phyloP scores from a whole-genome alignment of 2,797 vertebrate species.

The Aldrovandia affinis region DNA sequence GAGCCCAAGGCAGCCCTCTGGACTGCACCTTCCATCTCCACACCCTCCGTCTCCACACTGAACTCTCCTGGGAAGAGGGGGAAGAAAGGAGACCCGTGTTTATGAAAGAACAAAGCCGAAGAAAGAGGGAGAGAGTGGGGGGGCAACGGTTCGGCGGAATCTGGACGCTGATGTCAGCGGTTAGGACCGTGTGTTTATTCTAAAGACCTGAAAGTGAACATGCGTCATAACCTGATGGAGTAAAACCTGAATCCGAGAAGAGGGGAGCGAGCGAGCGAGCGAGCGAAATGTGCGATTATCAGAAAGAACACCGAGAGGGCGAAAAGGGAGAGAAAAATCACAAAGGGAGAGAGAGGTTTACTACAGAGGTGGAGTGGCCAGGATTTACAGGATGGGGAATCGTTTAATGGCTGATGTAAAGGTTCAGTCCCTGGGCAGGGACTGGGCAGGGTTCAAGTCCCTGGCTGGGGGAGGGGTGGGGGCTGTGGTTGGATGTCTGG shows the following conservation, averaged over 20 bases:
- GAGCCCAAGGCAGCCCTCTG: slow-evolving; percentile 66
- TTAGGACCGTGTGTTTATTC: slow-evolving; percentile 69
- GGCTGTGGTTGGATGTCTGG: slow-evolving; percentile 34
- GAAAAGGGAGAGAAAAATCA: slow-evolving; percentile 32
- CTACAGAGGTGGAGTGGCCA: slow-evolving; percentile 65
- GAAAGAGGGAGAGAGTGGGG: slow-evolving; percentile 42
- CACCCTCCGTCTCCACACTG: slow-evolving; percentile 44
- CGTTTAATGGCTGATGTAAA: slow-evolving; percentile 70
- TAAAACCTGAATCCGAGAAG: slow-evolving; percentile 61
- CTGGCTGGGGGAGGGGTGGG: slow-evolving; percentile 44
- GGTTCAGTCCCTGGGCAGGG: slow-evolving; percentile 64
- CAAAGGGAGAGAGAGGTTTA: slow-evolving; percentile 55
- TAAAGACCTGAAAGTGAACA: slow-evolving; percentile 65
- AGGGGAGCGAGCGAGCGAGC: slow-evolving; percentile 28
- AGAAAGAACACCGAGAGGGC: slow-evolving; percentile 51
- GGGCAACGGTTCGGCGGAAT: slow-evolving; percentile 58
- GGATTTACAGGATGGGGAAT: slow-evolving; percentile 71
- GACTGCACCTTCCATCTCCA: slow-evolving; percentile 35
- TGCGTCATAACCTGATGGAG: slow-evolving; percentile 69
- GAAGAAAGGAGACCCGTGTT: not conserved
- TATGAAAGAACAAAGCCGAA: not conserved
- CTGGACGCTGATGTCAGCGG: slow-evolving; percentile 67
- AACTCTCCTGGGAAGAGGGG: slow-evolving; percentile 53
- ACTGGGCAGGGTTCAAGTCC: slow-evolving; percentile 58
- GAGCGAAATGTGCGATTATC: slow-evolving; percentile 48